These are phyloP conservation scores for Drosophila pruinosa DNA, from an alignment of 1,140 invertebrate genomes.

Conservation along the genomic window DNA sequence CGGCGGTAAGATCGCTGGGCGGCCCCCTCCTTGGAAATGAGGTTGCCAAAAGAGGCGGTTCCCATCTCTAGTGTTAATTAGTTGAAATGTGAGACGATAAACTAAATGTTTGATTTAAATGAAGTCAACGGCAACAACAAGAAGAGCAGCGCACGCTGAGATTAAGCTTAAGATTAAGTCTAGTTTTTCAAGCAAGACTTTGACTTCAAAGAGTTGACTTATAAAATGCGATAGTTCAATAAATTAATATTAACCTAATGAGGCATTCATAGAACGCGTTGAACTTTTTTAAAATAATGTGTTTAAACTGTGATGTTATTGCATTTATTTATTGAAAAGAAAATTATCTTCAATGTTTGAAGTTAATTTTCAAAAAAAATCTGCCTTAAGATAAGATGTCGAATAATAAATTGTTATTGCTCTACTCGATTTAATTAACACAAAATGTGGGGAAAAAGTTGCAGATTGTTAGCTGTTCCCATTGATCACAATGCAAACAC, in stretches of 20 bases:
- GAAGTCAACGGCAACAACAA: not conserved
- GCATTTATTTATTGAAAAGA: too few species aligned
- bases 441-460: too few species aligned
- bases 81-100: slow-evolving; percentile 79
- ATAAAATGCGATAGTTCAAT: not conserved
- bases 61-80: slow-evolving; percentile 72
- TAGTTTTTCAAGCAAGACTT: not conserved
- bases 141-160: not conserved
- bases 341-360: too few species aligned
- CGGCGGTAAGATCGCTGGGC: slow-evolving; percentile 15
- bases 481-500: too few species aligned
- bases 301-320: not conserved
- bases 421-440: too few species aligned
- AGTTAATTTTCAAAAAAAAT: too few species aligned
- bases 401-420: too few species aligned
- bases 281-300: not conserved
- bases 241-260: slow-evolving; percentile 1
- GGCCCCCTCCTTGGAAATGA: slow-evolving; percentile 10
- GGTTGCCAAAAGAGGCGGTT: slow-evolving; percentile 62
- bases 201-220: not conserved
- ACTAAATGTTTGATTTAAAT: slow-evolving; percentile 75
- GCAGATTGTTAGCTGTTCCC: too few species aligned
- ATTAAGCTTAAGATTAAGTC: not conserved
- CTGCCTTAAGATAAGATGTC: too few species aligned
- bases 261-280: not conserved